Evolutionary conservation across 2,797 vertebrate species (phyloP), one percentile per base, ranked within the genome.

Genomic region (Apogon hyalosoma): DNA sequence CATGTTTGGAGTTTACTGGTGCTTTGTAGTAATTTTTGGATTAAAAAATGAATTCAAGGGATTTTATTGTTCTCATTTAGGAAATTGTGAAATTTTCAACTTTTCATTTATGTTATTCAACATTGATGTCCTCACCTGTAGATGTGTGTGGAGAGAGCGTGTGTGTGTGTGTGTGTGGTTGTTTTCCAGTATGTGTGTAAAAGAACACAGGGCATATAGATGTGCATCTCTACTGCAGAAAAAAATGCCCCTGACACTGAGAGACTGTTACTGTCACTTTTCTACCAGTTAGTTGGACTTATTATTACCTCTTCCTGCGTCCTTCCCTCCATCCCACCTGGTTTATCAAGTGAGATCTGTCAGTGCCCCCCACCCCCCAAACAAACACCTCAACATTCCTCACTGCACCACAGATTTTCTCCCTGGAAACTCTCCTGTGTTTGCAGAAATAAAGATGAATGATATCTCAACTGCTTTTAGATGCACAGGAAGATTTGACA

Each of bases 331-430:
- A 69, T 62, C 77, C 60, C 52, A 13, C 71, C 75, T 67, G 54
- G 54, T 19, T 52, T 0, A 24, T 75, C 73, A 79, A 73, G 75
- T 83, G 70, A 77, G 80, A 70, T 79, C 72, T 83, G 45, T 77
- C 67, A 75, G 75, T 68, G 45, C 48, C 57, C 48, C 21, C 21
- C 57, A 48, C 57, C 36, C 48, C 59, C 77, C 73, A 60, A 73
- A 73, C 70, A 48, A 75, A 63, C 73, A 86, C 86, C 90, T 84
- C 48, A 24, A 89, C 88, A 92, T 92, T 93, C 90, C 90, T 84
- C 68, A 86, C 76, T 65, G 63, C 74, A 31, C 53, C 82, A 74
- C 80, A 87, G 69, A 85, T 71, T 65, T 63, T 24, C 71, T 81
- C 72, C 67, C 41, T 63, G 51, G 75, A 63, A 73, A 65, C 16